These are phyloP conservation scores for Erinaceus europaeus DNA, from an alignment of 2,113 vertebrate genomes.

Conservation along the genomic window DNA sequence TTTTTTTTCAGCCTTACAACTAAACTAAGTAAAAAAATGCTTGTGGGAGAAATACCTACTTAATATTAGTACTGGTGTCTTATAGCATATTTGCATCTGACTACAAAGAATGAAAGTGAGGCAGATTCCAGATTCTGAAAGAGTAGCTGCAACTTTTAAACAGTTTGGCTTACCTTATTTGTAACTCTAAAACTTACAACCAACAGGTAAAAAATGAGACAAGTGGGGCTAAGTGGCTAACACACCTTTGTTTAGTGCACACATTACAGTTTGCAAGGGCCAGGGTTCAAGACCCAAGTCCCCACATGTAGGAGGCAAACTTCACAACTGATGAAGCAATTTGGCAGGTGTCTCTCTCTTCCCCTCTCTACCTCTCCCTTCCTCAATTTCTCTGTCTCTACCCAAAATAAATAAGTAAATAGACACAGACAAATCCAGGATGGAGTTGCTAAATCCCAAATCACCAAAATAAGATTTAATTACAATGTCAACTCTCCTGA, in stretches of 20 bases:
- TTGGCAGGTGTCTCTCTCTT: no score
- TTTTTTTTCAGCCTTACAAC: background rate
- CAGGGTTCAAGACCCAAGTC: no score
- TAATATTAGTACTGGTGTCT: background rate
- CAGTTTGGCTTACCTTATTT: background rate
- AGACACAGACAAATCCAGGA: background rate
- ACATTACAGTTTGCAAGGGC: no score
- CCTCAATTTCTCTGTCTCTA: no score
- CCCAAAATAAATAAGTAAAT: no score
- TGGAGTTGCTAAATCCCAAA: background rate
- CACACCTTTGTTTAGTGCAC: no score
- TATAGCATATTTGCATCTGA: conserved; percentile 32
- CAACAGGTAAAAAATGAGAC: background rate
- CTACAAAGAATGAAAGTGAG: conserved; percentile 40
- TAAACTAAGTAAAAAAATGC: background rate
- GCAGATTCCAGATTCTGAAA: background rate
- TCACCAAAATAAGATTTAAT: background rate
- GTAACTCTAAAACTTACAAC: background rate
- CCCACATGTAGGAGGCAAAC: no score
- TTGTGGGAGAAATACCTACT: background rate
- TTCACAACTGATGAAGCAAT: no score
- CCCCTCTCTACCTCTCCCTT: no score
- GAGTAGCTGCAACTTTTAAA: background rate
- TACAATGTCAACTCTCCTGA: background rate
- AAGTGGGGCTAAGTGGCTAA: no score